Evolutionary conservation across 2,113 vertebrate genomes (phyloP), one percentile per base, ranked within the genome.

Genomic region (Microtus pennsylvanicus): DNA sequence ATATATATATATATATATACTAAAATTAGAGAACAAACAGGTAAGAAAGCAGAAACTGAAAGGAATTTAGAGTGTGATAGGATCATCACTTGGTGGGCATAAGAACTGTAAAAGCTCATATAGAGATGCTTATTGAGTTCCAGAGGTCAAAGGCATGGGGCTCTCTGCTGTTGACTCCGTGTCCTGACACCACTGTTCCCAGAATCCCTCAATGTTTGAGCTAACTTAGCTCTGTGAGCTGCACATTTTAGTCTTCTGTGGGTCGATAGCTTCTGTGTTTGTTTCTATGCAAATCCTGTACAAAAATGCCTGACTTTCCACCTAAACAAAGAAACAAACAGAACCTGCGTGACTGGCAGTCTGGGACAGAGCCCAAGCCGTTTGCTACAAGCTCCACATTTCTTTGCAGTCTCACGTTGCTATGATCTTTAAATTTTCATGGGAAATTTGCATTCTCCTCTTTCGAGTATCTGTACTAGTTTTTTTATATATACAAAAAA

Each of bases 381-480:
- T 86, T 88, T 61, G 78, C 65, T 89, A 87, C 50, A 70, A 92
- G 76, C 85, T 96, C 80, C 69, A 4, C 2, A n/a, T 61, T 95
- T 87, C 65, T 93, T 94, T 95, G 90, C 75, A 38, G 28, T 81
- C 42, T 93, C 38, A 11, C 22, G 12, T 91, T 77, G 72, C 93
- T 96, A 96, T 93, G 47, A 85, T 93, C 80, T 92, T 96, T 85
- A 96, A 97, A 96, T 85, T 95, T 94, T 96, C 55, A 78, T 72
- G 88, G 87, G 80, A 81, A 80, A 93, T 93, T 95, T 95, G 47
- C 82, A 87, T 96, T 93, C 58, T 93, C n/a, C 30, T 97, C 55
- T 24, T 92, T 45, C 70, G 69, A 52, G 96, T 50, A 78, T n/a
- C 26, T 76, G 33, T 93, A 91, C 45, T 87, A 4, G 12, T 58